phyloP scores from a whole-genome alignment of 2,888 invertebrate genomes.

The Bellardia bayeri region DNA sequence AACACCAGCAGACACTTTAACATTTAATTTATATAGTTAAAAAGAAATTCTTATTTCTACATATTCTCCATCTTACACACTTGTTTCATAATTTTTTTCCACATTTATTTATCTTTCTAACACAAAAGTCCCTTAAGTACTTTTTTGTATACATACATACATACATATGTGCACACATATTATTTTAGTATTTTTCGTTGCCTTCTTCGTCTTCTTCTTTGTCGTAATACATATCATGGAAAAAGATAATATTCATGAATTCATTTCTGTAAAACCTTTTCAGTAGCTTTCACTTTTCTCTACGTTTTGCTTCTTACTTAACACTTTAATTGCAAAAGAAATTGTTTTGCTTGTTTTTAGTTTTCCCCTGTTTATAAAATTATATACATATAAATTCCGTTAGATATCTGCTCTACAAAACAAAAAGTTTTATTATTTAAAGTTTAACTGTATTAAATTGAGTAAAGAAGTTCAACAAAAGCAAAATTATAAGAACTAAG shows the following conservation, averaged over 20 bases:
- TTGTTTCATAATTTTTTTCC: background rate
- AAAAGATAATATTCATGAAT: slow-evolving; percentile 49
- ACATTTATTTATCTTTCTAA: slow-evolving; percentile 19
- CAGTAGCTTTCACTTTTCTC: background rate
- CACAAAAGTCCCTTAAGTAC: slow-evolving; percentile 33
- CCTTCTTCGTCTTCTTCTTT: background rate
- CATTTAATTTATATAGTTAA: slow-evolving; percentile 34
- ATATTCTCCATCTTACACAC: background rate
- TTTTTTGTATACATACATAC: background rate
- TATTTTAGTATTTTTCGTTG: background rate
- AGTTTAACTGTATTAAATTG: slow-evolving; percentile 15
- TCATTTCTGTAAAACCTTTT: slow-evolving; percentile 34
- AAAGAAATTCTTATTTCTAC: background rate
- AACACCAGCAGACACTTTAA: slow-evolving; percentile 20
- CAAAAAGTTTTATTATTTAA: background rate
- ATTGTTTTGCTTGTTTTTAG: background rate
- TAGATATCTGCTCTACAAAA: background rate
- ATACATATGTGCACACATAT: too few relatives aligned
- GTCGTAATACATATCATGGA: background rate
- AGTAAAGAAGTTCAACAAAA: background rate
- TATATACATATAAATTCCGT: background rate
- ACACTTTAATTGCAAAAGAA: background rate
- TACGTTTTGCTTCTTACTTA: background rate
- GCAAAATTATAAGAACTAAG: background rate
- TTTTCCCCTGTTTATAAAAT: background rate